Evolutionary conservation across 1,140 invertebrate genomes (phyloP).

Genomic region (Pararge aegeria): DNA sequence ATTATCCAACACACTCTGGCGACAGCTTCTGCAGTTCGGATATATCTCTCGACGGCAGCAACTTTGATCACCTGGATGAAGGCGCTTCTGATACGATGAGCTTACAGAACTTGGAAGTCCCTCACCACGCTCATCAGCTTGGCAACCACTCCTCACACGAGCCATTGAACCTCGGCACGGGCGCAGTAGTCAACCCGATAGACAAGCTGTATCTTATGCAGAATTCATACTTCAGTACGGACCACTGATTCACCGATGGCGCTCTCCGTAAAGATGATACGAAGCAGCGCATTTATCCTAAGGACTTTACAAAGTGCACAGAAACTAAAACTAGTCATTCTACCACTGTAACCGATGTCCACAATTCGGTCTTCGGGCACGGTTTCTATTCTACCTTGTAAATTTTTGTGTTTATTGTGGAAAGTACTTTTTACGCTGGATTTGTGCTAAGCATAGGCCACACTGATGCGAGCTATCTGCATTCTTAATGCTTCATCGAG

Average conservation of each 20-base stretch:
- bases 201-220: conserved; percentile 99
- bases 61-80: conserved; percentile 88
- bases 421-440: too few relatives aligned
- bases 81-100: conserved; percentile 89
- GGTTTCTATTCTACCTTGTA: conserved; percentile 29
- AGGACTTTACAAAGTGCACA: conserved; percentile 45
- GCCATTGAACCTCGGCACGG: conserved; percentile 81
- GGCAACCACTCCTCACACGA: conserved; percentile 80
- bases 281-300: conserved; percentile 39
- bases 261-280: conserved; percentile 32
- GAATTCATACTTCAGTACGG: conserved; percentile 93
- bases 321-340: conserved; percentile 49
- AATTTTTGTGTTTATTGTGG: too few relatives aligned
- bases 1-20: conserved; percentile 91
- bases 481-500: too few relatives aligned
- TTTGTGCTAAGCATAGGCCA: too few relatives aligned
- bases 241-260: conserved; percentile 77
- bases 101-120: conserved; percentile 85
- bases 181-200: conserved; percentile 92
- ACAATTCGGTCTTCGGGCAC: conserved; percentile 17
- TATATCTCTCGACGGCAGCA: conserved; percentile 91
- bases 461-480: too few relatives aligned
- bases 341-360: conserved; percentile 27
- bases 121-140: conserved; percentile 79
- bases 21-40: conserved; percentile 95